Conservation (phyloP, 2,113 vertebrate genomes). For the Raphicerus campestris region DNA sequence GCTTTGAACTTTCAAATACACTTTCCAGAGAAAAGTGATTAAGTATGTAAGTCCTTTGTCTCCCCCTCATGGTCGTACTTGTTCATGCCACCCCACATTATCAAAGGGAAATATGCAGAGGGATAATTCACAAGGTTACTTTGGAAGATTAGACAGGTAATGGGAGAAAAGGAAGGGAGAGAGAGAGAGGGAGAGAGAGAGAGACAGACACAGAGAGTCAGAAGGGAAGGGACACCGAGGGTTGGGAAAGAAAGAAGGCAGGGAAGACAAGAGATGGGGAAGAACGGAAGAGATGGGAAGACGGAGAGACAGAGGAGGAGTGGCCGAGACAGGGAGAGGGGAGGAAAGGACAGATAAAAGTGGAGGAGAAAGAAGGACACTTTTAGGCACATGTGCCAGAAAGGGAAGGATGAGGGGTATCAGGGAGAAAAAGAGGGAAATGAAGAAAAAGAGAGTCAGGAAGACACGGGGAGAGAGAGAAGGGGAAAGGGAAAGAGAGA, state of each 20-base stretch:
- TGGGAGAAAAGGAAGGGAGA: not conserved
- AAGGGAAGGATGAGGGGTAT: not conserved
- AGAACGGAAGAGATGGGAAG: not conserved
- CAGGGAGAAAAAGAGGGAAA: not conserved
- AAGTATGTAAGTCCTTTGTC: slow-evolving; percentile 25
- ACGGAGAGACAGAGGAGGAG: not conserved
- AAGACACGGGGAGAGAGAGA: not conserved
- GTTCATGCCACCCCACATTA: not conserved
- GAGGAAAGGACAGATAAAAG: not conserved
- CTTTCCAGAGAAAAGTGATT: not conserved
- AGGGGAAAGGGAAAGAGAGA: not conserved
- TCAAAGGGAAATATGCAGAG: not conserved
- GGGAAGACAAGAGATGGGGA: not conserved
- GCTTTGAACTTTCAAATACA: not conserved
- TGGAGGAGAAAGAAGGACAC: not conserved
- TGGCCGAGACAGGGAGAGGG: not conserved
- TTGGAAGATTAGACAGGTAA: not conserved
- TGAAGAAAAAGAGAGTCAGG: not conserved
- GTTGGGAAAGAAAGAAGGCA: not conserved
- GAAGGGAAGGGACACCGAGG: rapidly evolving
- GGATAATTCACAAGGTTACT: not conserved
- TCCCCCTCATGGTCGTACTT: slow-evolving; percentile 49
- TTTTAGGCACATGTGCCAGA: too few species aligned
- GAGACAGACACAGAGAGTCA: not conserved
- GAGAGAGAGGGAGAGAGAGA: not conserved